Percentiles rank a stretch among this genome's conserved stretches.
Conservation (phyloP, 1,140 invertebrate genomes). For the Calliphora vicina region DNA sequence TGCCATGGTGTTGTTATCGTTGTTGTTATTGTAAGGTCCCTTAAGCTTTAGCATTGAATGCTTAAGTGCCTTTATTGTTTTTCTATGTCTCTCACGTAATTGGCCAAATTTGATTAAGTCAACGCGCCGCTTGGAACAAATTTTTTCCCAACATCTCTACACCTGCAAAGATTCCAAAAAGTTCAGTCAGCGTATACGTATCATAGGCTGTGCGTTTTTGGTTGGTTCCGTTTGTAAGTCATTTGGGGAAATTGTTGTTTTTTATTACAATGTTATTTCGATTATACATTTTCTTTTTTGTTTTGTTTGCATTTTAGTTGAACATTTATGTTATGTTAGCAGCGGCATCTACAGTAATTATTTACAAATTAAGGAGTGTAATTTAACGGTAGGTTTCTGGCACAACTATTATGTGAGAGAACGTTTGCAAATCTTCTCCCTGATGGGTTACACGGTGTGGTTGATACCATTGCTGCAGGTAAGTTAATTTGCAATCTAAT, state of each 20-base stretch:
- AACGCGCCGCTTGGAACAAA: slow-evolving; percentile 47
- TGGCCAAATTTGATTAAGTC: slow-evolving; percentile 51
- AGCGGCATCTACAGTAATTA: slow-evolving; percentile 56
- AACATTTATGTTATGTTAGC: slow-evolving; percentile 52
- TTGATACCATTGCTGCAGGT: slow-evolving; percentile 51
- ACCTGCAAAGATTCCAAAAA: slow-evolving; percentile 42
- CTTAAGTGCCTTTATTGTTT: slow-evolving; percentile 49
- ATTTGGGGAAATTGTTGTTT: neutral
- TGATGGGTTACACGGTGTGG: slow-evolving; percentile 47
- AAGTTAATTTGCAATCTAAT: neutral
- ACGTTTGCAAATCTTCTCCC: slow-evolving; percentile 50
- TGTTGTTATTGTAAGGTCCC: slow-evolving; percentile 43
- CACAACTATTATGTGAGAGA: slow-evolving; percentile 55
- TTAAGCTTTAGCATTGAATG: slow-evolving; percentile 58
- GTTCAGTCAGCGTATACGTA: slow-evolving; percentile 45
- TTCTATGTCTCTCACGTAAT: slow-evolving; percentile 47
- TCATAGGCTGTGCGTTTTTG: slow-evolving; percentile 44
- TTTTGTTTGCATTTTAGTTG: slow-evolving; percentile 36
- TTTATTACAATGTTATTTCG: neutral
- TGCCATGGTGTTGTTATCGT: neutral
- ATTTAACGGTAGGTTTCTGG: slow-evolving; percentile 54
- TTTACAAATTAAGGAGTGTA: slow-evolving; percentile 52
- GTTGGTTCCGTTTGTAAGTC: slow-evolving; percentile 44
- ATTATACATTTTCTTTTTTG: neutral
- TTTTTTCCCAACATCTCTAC: slow-evolving; percentile 50